phyloP scores from a whole-genome alignment of 2,113 vertebrate species.

The Argyrosomus japonicus region DNA sequence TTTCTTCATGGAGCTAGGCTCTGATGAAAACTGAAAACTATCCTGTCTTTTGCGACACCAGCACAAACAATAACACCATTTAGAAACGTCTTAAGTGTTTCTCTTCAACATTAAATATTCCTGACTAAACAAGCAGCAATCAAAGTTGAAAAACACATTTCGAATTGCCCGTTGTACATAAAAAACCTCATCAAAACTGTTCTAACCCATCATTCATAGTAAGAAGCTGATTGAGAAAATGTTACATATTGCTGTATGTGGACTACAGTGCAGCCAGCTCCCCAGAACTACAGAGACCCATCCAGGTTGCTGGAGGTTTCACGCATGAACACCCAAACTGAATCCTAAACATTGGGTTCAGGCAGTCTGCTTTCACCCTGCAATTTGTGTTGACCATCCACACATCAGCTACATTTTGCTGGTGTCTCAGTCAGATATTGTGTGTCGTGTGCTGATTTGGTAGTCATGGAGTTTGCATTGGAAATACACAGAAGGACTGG shows the following conservation, averaged over 20 bases:
- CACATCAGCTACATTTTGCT: background rate
- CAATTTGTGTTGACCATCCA: background rate
- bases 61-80: too few relatives aligned
- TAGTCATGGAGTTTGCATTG: background rate
- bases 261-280: background rate
- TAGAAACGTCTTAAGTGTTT: background rate
- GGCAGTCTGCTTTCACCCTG: background rate
- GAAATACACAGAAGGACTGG: background rate
- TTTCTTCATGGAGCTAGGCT: too few relatives aligned
- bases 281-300: background rate
- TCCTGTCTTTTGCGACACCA: too few relatives aligned
- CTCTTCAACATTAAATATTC: background rate
- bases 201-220: background rate
- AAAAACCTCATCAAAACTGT: too few relatives aligned
- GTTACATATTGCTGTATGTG: background rate
- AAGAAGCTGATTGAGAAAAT: background rate
- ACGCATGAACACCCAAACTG: background rate
- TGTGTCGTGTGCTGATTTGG: background rate
- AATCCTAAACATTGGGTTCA: background rate
- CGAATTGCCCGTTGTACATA: background rate
- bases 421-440: slow-evolving; percentile 4
- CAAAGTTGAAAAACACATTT: background rate
- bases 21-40: too few relatives aligned
- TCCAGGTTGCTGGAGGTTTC: background rate
- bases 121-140: background rate